Evolutionary conservation across 2,113 vertebrate species (phyloP).

Genomic region (Daphoenositta chrysoptera): DNA sequence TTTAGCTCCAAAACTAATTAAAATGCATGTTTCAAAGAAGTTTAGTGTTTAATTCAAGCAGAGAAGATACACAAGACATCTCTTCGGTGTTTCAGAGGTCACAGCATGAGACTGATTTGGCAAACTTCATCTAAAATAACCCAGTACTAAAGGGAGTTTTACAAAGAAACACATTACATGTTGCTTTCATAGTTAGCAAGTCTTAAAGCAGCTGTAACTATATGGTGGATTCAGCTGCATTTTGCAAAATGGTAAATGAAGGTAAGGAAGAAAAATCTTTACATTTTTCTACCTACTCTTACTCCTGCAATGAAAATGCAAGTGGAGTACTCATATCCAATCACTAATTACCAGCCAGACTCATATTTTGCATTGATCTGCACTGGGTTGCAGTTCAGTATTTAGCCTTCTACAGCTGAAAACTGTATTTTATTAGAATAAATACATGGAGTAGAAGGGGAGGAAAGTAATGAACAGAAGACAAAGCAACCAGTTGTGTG

Average conservation of each 20-base stretch:
- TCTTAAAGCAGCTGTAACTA: neutral
- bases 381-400: neutral
- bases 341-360: neutral
- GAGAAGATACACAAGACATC: slow-evolving; percentile 14
- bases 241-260: neutral
- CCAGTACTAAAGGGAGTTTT: neutral
- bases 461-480: neutral
- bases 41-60: neutral
- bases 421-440: neutral
- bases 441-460: neutral
- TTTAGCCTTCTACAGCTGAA: neutral
- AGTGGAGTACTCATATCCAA: neutral
- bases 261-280: neutral
- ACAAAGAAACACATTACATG: neutral
- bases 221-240: neutral
- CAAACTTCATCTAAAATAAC: slow-evolving; percentile 22
- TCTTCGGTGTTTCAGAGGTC: slow-evolving; percentile 33
- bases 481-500: neutral
- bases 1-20: slow-evolving; percentile 42
- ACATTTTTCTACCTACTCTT: neutral
- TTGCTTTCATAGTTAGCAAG: neutral
- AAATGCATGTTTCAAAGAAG: slow-evolving; percentile 38
- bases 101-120: slow-evolving; percentile 30
- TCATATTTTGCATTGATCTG: neutral
- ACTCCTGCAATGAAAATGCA: neutral